These are phyloP conservation scores for Virgularia gustaviana DNA, from an alignment of 92 coral and sea anemone genomes.

Conservation along the genomic window DNA sequence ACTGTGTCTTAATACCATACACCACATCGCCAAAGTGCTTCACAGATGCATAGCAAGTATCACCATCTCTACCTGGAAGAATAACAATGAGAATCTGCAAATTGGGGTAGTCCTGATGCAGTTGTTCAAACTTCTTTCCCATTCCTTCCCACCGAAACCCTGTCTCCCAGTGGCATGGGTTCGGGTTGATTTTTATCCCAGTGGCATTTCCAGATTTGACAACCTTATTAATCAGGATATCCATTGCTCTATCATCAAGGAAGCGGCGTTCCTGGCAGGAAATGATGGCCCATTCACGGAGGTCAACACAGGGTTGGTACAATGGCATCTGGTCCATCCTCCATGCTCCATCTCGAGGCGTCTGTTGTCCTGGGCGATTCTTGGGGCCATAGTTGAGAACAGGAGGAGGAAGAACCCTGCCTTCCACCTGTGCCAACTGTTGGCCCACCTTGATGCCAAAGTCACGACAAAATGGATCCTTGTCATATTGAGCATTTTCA, in stretches of 20 bases:
- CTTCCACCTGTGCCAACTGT: slow-evolving; percentile 68
- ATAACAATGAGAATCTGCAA: slow-evolving; percentile 70
- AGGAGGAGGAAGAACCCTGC: slow-evolving; percentile 78
- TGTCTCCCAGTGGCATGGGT: slow-evolving; percentile 3
- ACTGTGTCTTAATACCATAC: slow-evolving; percentile 78
- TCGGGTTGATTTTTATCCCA: background rate
- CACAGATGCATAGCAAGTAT: slow-evolving; percentile 46
- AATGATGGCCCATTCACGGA: slow-evolving; percentile 26
- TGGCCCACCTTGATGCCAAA: slow-evolving; percentile 67
- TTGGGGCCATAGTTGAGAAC: slow-evolving; percentile 55
- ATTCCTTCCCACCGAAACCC: slow-evolving; percentile 25
- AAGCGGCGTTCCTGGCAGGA: background rate
- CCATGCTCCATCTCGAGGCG: slow-evolving; percentile 81
- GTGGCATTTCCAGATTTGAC: slow-evolving; percentile 8
- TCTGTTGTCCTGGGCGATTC: background rate
- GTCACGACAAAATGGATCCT: slow-evolving; percentile 33
- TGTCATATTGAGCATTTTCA: background rate
- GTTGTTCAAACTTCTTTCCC: slow-evolving; percentile 34
- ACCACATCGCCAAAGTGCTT: slow-evolving; percentile 86
- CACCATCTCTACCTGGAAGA: slow-evolving; percentile 47
- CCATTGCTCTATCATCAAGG: slow-evolving; percentile 16
- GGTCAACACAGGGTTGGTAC: slow-evolving; percentile 19
- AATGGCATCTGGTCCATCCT: slow-evolving; percentile 59
- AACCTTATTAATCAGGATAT: slow-evolving; percentile 1
- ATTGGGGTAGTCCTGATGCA: slow-evolving; percentile 2